These are phyloP conservation scores for Sebastes steindachneri DNA, from an alignment of 2,797 vertebrate genomes.

Conservation along the genomic window DNA sequence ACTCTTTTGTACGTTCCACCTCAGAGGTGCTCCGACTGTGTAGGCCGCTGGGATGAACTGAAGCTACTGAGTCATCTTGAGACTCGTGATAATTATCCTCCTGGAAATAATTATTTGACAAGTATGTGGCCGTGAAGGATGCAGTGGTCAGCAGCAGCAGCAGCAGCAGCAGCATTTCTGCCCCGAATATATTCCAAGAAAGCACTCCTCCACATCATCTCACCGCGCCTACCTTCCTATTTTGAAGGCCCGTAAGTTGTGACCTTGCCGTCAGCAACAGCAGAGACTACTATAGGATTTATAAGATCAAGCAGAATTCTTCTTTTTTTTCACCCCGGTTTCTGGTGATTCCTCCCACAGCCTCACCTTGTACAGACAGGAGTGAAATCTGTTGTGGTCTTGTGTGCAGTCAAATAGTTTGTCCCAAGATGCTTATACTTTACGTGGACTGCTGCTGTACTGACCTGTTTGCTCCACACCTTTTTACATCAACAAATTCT, in stretches of 20 bases:
- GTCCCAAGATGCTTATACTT: neutral
- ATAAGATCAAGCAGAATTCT: neutral
- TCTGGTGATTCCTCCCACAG: neutral
- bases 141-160: constrained; percentile 7
- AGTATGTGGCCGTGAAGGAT: neutral
- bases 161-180: neutral
- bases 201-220: neutral
- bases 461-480: neutral
- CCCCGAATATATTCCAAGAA: neutral
- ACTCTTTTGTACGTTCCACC: neutral
- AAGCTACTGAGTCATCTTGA: constrained; percentile 12
- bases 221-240: neutral
- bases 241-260: neutral
- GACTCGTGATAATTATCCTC: constrained; percentile 9
- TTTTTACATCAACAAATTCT: neutral
- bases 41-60: neutral
- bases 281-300: neutral
- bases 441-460: neutral
- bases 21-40: neutral
- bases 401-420: neutral
- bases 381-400: neutral
- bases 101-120: constrained; percentile 3
- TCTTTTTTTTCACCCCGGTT: neutral
- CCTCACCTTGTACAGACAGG: neutral
- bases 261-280: constrained; percentile 15